These are phyloP conservation scores for Podabrus alpinus DNA, from an alignment of 2,888 invertebrate species.

Conservation along the genomic window DNA sequence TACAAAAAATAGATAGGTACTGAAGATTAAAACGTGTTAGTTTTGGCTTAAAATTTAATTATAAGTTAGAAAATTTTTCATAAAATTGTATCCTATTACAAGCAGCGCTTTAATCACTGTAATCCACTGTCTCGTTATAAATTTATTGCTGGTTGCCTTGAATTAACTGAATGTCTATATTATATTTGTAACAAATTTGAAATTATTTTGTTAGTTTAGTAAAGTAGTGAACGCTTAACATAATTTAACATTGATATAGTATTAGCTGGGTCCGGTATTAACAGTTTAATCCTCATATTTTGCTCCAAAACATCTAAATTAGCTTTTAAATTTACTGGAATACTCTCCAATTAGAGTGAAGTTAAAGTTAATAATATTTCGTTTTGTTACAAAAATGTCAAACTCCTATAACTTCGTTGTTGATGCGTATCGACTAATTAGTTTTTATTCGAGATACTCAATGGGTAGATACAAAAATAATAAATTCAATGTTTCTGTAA, in stretches of 20 bases:
- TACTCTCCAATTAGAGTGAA: background rate
- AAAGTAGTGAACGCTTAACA: constrained; percentile 1
- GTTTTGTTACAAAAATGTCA: background rate
- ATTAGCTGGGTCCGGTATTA: background rate
- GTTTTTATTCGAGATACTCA: no score
- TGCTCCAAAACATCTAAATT: background rate
- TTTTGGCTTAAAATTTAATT: background rate
- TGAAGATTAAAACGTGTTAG: background rate
- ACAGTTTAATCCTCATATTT: background rate
- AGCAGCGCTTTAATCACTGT: constrained; percentile 1
- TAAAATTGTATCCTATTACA: background rate
- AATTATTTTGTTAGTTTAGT: constrained; percentile 15
- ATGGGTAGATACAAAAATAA: no score
- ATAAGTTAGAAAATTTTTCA: background rate
- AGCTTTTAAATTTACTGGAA: background rate
- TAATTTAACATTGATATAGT: constrained; percentile 1
- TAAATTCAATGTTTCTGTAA: no score
- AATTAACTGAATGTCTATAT: constrained; percentile 10
- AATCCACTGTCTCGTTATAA: constrained; percentile 9
- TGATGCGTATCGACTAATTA: no score
- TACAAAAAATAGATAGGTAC: background rate
- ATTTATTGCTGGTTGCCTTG: constrained; percentile 9
- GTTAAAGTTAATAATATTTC: background rate
- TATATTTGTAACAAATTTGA: constrained; percentile 15
- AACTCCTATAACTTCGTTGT: no score